phyloP scores from a whole-genome alignment of 2,888 invertebrate genomes.

The Copidosoma aretas region DNA sequence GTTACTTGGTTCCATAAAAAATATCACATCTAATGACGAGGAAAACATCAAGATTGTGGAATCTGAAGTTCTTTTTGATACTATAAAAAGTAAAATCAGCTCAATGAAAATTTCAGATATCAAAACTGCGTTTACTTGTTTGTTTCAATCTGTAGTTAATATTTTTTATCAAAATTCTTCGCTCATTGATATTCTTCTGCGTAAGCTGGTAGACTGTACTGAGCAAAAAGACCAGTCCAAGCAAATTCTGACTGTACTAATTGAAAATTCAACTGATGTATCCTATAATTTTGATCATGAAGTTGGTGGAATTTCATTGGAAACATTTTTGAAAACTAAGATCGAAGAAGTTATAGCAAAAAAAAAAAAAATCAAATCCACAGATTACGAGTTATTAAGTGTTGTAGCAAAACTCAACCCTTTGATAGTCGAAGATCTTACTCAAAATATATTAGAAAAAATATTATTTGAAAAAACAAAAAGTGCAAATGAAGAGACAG shows the following conservation, averaged over 20 bases:
- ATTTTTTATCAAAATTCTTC: constrained; percentile 45
- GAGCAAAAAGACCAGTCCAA: constrained; percentile 34
- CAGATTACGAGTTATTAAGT: constrained; percentile 48
- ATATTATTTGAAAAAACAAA: constrained; percentile 44
- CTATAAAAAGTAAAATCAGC: constrained; percentile 41
- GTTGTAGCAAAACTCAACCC: constrained; percentile 53
- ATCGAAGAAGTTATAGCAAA: constrained; percentile 46
- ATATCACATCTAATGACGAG: constrained; percentile 33
- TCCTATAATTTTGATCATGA: constrained; percentile 52
- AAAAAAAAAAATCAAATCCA: constrained; percentile 34
- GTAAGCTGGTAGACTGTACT: constrained; percentile 47
- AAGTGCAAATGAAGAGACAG: constrained; percentile 37
- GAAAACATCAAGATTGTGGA: constrained; percentile 37
- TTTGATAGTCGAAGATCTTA: constrained; percentile 51
- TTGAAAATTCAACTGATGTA: constrained; percentile 46
- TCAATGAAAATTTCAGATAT: constrained; percentile 35
- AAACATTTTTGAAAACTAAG: constrained; percentile 47
- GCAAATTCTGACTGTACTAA: constrained; percentile 42
- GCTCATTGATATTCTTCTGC: constrained; percentile 49
- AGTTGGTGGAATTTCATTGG: constrained; percentile 47
- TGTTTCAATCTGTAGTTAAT: constrained; percentile 47
- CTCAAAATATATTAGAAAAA: constrained; percentile 48
- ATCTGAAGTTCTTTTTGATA: constrained; percentile 41
- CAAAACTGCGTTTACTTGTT: constrained; percentile 41
- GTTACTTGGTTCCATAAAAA: constrained; percentile 45